Evolutionary conservation across 37 sponge, comb jelly and placozoan genomes (phyloP).

Genomic region (Hormiphora californensis): DNA sequence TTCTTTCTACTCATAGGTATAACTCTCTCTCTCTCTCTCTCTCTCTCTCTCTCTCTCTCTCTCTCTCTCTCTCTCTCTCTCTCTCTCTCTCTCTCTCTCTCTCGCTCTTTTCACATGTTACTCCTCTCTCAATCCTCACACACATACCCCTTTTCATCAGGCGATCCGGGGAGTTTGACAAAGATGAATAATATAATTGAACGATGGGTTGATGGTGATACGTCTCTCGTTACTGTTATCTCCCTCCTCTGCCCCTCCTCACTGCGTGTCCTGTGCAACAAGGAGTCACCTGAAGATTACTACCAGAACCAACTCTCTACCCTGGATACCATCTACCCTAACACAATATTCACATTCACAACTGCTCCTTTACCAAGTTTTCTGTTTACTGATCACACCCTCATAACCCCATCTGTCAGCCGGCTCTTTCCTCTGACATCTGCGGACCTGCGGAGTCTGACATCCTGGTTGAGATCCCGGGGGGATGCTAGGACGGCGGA

Average conservation of each 20-base stretch:
- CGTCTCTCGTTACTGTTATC: background rate
- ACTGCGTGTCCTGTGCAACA: background rate
- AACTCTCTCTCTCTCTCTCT: no score
- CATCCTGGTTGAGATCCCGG: conserved; percentile 18
- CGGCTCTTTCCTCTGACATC: background rate
- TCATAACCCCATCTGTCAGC: background rate
- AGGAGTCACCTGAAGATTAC: conserved; percentile 32
- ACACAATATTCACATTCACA: conserved; percentile 25
- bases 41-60: no score
- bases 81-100: no score
- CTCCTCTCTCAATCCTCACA: no score
- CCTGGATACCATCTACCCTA: conserved; percentile 18
- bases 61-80: no score
- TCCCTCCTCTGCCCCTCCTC: background rate
- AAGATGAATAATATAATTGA: background rate
- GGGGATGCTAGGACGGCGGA: conserved; percentile 11
- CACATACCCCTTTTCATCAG: background rate
- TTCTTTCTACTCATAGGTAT: conserved; percentile 10
- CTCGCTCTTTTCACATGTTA: no score
- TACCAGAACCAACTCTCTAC: conserved; percentile 2
- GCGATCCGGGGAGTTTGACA: background rate
- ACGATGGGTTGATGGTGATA: background rate
- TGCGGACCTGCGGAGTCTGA: background rate
- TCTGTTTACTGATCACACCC: conserved; percentile 17
- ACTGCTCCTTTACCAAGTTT: background rate